Conservation (phyloP, 1,140 invertebrate genomes). For the Zaprionus gabonicus region DNA sequence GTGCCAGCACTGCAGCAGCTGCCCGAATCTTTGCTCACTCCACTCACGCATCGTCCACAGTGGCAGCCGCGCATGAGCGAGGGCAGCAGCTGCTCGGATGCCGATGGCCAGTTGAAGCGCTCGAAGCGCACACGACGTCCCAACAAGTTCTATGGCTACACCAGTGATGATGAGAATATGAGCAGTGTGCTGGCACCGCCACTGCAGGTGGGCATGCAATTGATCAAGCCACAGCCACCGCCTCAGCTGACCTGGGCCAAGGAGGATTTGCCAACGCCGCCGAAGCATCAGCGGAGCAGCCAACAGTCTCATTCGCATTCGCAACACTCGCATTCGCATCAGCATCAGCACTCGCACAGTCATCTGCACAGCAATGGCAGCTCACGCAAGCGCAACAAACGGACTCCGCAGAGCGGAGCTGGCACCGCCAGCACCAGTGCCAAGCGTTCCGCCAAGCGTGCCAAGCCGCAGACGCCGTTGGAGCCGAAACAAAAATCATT, state of each 20-base stretch:
- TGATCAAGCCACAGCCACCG: conserved; percentile 87
- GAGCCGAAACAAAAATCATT: background rate
- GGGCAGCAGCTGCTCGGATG: conserved; percentile 84
- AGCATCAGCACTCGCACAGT: conserved; percentile 21
- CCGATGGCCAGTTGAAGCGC: conserved; percentile 87
- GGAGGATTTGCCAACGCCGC: conserved; percentile 86
- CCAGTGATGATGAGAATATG: conserved; percentile 90
- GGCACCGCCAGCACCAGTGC: conserved; percentile 10
- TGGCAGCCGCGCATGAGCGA: conserved; percentile 65
- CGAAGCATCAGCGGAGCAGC: conserved; percentile 57
- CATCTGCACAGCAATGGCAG: conserved; percentile 42
- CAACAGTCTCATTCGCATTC: conserved; percentile 47
- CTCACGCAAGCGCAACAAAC: conserved; percentile 58
- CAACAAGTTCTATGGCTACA: conserved; percentile 94
- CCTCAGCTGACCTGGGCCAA: conserved; percentile 89
- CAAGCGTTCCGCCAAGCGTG: conserved; percentile 37
- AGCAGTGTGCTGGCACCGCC: conserved; percentile 63
- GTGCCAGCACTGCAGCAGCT: background rate
- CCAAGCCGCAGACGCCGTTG: conserved; percentile 7
- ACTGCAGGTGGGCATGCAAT: conserved; percentile 83
- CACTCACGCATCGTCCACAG: conserved; percentile 54
- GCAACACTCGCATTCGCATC: conserved; percentile 49
- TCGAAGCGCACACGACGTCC: conserved; percentile 91
- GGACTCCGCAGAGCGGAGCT: conserved; percentile 28
- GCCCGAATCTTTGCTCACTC: conserved; percentile 39